A percentile compares a stretch with the other conserved stretches of the same genome.
phyloP scores from a whole-genome alignment of 1,140 invertebrate species.

The Sitodiplosis mosellana region DNA sequence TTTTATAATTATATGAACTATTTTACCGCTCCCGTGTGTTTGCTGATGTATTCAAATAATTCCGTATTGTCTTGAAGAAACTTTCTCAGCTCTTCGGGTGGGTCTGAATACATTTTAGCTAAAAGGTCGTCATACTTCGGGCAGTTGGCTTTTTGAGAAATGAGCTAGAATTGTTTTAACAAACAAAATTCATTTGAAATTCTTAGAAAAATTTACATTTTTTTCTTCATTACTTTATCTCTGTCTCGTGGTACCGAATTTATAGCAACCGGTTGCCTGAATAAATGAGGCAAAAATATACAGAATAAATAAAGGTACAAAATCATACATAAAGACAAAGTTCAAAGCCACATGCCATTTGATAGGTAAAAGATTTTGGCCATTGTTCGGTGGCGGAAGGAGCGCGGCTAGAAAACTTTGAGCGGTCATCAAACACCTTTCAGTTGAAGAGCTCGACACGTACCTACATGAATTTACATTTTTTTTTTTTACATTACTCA shows the following conservation, averaged over 20 bases:
- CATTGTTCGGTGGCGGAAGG: conserved; percentile 48
- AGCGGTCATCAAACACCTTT: conserved; percentile 75
- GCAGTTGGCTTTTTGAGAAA: conserved; percentile 42
- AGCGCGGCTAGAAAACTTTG: conserved; percentile 62
- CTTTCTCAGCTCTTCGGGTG: conserved; percentile 28
- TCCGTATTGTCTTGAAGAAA: conserved; percentile 34
- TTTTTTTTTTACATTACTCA: too few relatives aligned
- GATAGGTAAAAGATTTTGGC: conserved; percentile 55
- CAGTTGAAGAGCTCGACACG: conserved; percentile 55
- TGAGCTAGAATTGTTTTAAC: conserved; percentile 24
- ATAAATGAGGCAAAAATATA: too few relatives aligned
- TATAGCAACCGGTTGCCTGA: conserved; percentile 76
- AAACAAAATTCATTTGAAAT: conserved; percentile 5
- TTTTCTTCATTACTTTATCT: conserved; percentile 41
- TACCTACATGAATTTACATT: too few relatives aligned
- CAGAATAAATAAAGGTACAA: too few relatives aligned
- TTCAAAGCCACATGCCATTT: too few relatives aligned
- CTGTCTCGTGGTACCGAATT: conserved; percentile 44
- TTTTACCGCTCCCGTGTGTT: conserved; percentile 36
- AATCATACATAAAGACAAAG: too few relatives aligned
- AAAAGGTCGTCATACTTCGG: conserved; percentile 37
- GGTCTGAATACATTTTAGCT: conserved; percentile 27
- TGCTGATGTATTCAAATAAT: conserved; percentile 41
- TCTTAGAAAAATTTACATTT: conserved; percentile 4
- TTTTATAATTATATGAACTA: neutral